Evolutionary conservation across 1,140 invertebrate genomes (phyloP), one percentile per base, ranked within the genome.

Genomic region (Gryllus bimaculatus): DNA sequence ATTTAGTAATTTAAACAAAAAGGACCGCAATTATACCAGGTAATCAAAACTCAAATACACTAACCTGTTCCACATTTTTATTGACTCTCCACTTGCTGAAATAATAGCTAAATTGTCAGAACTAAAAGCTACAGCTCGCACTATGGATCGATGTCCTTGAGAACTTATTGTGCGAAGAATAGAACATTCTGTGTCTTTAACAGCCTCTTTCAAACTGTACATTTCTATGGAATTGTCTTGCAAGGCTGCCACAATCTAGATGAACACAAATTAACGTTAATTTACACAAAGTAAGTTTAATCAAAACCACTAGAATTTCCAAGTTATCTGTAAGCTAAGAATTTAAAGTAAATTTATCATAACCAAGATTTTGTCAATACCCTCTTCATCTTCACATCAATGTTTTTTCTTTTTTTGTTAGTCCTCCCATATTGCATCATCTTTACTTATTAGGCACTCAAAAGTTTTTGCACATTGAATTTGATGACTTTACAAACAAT

Each of bases 51-150:
- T 5, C 5, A 39, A 39, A 39, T 39, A 39, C 26, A n/a, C 8
- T 80, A 87, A 95, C 90, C 95, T 92, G 84, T 96, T 97, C 97
- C 97, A 99, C 73, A 98, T 88, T 89, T 98, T 98, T 8, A 98
- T 87, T 26, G 92, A 91, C 82, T 98, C 95, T 8, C 89, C 91
- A 83, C 96, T 94, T 0, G 92, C 95, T 0, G 96, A 95, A 20
- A 94, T 89, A 81, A 98, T 90, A 8, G 93, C 93, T 73, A 95
- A 87, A 84, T 94, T 95, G 85, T 99, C 97, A 26, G 95, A 95
- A 84, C 95, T 97, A 83, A 99, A 97, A 77, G 91, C 90, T 18
- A 99, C 86, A 54, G 93, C 91, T 66, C 95, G 88, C 6, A 98
- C 92, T 85, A 99, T 94, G 76, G 92, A 94, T 75, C 95, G 91